These are phyloP conservation scores for Perca fluviatilis DNA, from an alignment of 2,113 vertebrate genomes.

Conservation along the genomic window DNA sequence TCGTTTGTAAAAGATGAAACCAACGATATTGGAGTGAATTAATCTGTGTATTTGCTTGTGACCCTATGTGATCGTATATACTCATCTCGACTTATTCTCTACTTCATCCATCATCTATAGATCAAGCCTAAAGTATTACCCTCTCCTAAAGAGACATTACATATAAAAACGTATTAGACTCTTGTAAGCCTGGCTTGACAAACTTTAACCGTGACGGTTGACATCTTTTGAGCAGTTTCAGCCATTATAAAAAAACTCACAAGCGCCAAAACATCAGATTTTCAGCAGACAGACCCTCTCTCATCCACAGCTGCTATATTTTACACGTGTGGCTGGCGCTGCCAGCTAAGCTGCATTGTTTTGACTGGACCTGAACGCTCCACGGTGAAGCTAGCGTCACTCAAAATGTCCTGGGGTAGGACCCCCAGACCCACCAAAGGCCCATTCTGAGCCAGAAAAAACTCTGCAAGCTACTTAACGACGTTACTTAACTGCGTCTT, in stretches of 20 bases:
- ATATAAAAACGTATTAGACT: not conserved
- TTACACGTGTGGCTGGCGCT: too few relatives aligned
- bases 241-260: not conserved
- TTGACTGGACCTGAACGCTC: too few relatives aligned
- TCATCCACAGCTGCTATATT: too few relatives aligned
- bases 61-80: not conserved
- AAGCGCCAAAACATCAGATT: too few relatives aligned
- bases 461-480: too few relatives aligned
- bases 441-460: too few relatives aligned
- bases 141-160: not conserved
- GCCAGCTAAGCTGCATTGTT: too few relatives aligned
- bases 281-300: too few relatives aligned
- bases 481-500: too few relatives aligned
- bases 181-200: not conserved
- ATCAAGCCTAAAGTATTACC: not conserved
- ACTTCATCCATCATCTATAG: not conserved
- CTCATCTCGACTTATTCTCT: not conserved
- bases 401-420: too few relatives aligned
- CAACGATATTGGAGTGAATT: conserved; percentile 23
- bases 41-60: conserved; percentile 37
- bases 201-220: not conserved
- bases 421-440: too few relatives aligned
- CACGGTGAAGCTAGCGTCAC: too few relatives aligned
- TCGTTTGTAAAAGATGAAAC: conserved; percentile 49
- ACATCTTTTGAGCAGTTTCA: not conserved